Evolutionary conservation across 2,797 vertebrate species (phyloP), one percentile per base, ranked within the genome.

Genomic region (Pipistrellus pipistrellus): DNA sequence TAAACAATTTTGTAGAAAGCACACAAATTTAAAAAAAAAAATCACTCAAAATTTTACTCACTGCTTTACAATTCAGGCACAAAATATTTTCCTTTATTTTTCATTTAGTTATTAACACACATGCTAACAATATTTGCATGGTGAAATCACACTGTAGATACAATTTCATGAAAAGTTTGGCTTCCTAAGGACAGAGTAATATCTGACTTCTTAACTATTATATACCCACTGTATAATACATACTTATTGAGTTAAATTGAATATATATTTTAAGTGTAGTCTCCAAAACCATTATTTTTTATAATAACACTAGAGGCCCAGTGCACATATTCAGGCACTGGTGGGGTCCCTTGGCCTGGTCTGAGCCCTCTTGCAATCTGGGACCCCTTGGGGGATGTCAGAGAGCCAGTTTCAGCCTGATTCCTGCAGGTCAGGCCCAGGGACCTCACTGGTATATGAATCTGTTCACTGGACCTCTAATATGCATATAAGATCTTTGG

Each of bases 1-100:
- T 77, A 73, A 85, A 80, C 18, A 68, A 32, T 91, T 41, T 27
- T 88, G 8, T 66, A 68, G 76, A 76, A 85, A 76, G 81, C 80
- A 66, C 23, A 80, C 12, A 64, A 68, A 30, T 41, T 38, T 41
- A 38, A 41, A 41, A 68, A 72, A 72, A 94, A 27, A 44, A 48
- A 18, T 30, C 44, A 48, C 15, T 1, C 8, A 1, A 71, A 75
- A 81, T 62, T 85, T 93, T 14, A 30, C 6, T 69, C 21, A 71
- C 30, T 13, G 30, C 18, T 6, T 84, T 46, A 59, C 35, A 75
- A 44, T 7, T 51, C 44, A 81, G 32, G 44, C 20, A 90, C 1
- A 23, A 55, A 18, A 20, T 71, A 38, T 89, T 41, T 90, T 25
- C 17, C 2, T 3, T 85, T 11, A n/a, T 48, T 30, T 32, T 35